Evolutionary conservation across 2,888 invertebrate genomes (phyloP).

Genomic region (Nipponacmea schrenckii): DNA sequence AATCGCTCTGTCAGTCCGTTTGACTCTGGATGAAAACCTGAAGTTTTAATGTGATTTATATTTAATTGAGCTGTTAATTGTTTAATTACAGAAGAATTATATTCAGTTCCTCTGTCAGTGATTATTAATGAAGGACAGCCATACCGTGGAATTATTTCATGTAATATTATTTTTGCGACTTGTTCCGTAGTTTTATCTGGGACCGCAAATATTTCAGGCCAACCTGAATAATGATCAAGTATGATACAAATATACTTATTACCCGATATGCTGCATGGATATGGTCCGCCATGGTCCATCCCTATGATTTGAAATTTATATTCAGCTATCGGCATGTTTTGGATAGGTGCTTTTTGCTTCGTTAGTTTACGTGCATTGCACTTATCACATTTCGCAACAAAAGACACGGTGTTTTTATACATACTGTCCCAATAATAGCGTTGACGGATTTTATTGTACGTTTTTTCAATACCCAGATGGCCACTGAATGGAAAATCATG

Average conservation of each 20-base stretch:
- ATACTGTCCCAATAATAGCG: no score
- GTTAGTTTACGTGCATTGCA: conserved; percentile 21
- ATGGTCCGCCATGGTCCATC: conserved; percentile 33
- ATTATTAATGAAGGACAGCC: conserved; percentile 31
- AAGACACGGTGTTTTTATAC: conserved; percentile 18
- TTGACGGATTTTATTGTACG: no score
- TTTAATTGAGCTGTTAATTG: no score
- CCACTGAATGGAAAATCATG: no score
- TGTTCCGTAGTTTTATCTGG: conserved; percentile 32
- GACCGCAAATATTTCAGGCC: conserved; percentile 37
- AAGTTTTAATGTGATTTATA: conserved; percentile 28
- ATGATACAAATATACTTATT: conserved; percentile 72
- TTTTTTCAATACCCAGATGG: no score
- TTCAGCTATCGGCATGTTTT: background rate
- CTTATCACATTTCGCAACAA: conserved; percentile 19
- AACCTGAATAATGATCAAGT: conserved; percentile 30
- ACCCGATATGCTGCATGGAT: conserved; percentile 67
- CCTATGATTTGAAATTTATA: no score
- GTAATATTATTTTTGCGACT: conserved; percentile 31
- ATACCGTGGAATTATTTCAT: conserved; percentile 36
- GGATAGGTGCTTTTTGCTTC: conserved; percentile 8
- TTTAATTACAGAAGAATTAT: no score
- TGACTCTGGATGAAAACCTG: conserved; percentile 35
- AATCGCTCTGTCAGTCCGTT: conserved; percentile 35
- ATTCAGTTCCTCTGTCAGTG: conserved; percentile 36